Conservation (phyloP, 2,113 vertebrate species). For the Mesoclemmys tuberculata region DNA sequence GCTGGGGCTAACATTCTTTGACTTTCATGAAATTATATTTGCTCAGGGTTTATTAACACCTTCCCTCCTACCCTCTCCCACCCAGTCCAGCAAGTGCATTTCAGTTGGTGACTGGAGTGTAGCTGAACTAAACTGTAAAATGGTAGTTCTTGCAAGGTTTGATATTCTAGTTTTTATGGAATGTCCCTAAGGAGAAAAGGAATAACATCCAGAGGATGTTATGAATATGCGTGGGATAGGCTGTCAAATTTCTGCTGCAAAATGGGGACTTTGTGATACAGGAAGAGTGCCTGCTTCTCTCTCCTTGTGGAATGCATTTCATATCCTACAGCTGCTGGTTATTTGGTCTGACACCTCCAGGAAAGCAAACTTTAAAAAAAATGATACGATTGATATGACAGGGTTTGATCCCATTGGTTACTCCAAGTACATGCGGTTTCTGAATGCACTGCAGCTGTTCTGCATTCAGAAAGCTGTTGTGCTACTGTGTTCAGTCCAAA, state of each 20-base stretch:
- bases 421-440: not conserved
- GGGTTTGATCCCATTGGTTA: not conserved
- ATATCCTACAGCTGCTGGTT: not conserved
- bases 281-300: not conserved
- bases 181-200: not conserved
- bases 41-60: not conserved
- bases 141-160: not conserved
- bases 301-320: not conserved
- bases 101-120: not conserved
- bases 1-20: not conserved
- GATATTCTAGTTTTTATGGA: not conserved
- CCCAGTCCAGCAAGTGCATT: not conserved
- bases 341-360: not conserved
- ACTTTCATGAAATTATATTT: not conserved
- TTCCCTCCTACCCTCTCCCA: not conserved
- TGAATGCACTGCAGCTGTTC: not conserved
- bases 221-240: not conserved
- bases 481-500: not conserved
- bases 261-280: not conserved
- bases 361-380: not conserved
- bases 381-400: not conserved
- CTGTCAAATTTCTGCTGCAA: not conserved
- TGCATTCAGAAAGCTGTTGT: not conserved
- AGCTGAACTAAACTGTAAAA: not conserved
- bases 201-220: not conserved